phyloP scores from a whole-genome alignment of 2,888 invertebrate genomes.

The Blastobasis adustella region DNA sequence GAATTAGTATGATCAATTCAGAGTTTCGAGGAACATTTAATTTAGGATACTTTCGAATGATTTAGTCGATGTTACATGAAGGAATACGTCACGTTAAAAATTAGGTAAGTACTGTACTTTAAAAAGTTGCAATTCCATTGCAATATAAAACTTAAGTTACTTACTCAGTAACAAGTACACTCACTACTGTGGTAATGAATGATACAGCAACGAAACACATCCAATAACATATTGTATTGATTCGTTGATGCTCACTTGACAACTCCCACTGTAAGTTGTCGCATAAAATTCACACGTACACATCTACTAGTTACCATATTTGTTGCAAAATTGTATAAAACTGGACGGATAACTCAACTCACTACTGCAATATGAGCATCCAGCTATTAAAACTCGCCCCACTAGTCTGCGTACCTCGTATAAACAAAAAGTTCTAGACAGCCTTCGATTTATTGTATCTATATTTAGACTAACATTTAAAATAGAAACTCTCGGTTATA shows the following conservation, averaged over 20 bases:
- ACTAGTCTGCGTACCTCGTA: constrained; percentile 21
- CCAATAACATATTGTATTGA: too few species aligned
- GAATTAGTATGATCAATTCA: too few species aligned
- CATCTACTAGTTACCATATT: constrained; percentile 31
- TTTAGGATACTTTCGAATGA: too few species aligned
- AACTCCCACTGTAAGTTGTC: constrained; percentile 15
- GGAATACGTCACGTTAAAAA: too few species aligned
- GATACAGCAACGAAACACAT: too few species aligned
- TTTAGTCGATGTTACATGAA: too few species aligned
- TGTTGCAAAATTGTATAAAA: constrained; percentile 67
- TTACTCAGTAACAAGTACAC: too few species aligned
- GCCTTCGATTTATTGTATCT: constrained; percentile 47
- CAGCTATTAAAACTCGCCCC: constrained; percentile 43
- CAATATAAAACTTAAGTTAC: too few species aligned
- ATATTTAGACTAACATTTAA: constrained; percentile 44
- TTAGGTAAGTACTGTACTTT: too few species aligned
- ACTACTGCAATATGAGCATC: constrained; percentile 70
- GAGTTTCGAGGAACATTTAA: too few species aligned
- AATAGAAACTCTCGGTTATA: constrained; percentile 44
- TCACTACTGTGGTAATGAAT: too few species aligned
- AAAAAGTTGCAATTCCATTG: too few species aligned
- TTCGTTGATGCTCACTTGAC: neutral
- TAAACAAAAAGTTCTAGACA: constrained; percentile 29
- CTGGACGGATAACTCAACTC: constrained; percentile 74
- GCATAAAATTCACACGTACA: constrained; percentile 27